Base-by-base conservation (phyloP, 2,797 vertebrate species). In the Lepilemur septentrionalis region DNA sequence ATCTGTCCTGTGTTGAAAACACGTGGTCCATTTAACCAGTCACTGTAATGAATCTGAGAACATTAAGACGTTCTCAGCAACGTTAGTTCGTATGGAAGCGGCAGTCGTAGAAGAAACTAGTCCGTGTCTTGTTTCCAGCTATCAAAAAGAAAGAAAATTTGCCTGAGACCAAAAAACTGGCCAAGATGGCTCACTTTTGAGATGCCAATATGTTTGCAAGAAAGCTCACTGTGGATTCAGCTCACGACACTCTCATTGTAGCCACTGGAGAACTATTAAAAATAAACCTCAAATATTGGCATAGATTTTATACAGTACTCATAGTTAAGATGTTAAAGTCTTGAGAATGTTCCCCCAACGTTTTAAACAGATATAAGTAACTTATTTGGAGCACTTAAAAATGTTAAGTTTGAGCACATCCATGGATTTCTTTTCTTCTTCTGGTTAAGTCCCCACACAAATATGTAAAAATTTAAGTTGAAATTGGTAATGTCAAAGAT, bases 1-100 rank as follows among this genome's bases (percentile, higher is more conserved):
- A 94, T 80, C 97, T 25, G 83, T 92, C 91, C 98, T 97, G 95
- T 97, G 97, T 97, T 95, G 96, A 96, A 97, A 97, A 95, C 94
- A 91, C 13, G 18, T 55, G 1, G 95, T 85, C 96, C 63, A 9
- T 95, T 93, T 97, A 89, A 97, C 92, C 86, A 89, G 96, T 72
- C 95, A 72, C 89, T 85, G 87, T 87, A 32, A 89, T 50, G 93
- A 97, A 95, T 93, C 93, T 78, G 83, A 98, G 95, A 84, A 30
- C 93, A 55, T 72, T 92, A 97, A 97, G 97, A 96, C 76, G 46
- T 96, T 50, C 91, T 93, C 63, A 7, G 92, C 52, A 86, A 63
- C 25, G 0, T 55, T 0, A 1, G 93, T 89, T 95, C 91, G 78
- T 69, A 6, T 0, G 0, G 46, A 93, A 87, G 92, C 7, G 96